Conservation (phyloP, 2,888 invertebrate genomes). For the Xanthia icteritia region DNA sequence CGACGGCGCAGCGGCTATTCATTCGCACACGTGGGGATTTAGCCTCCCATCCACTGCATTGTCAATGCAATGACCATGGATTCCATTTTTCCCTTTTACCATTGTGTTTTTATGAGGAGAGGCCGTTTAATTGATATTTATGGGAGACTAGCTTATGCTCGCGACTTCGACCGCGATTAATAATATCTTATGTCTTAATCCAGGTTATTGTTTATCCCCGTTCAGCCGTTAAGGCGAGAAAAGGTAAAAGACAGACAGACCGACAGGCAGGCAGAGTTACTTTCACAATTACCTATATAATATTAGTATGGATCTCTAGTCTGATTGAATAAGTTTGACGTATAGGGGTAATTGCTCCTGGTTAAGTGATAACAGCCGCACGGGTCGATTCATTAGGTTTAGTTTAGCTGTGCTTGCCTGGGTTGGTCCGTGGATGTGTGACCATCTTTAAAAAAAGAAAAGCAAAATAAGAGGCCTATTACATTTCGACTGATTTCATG, state of each 20-base stretch:
- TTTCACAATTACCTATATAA: not conserved
- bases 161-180: not conserved
- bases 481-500: no score
- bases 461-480: no score
- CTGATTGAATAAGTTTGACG: not conserved
- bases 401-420: no score
- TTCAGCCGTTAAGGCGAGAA: not conserved
- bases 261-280: not conserved
- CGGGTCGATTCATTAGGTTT: no score
- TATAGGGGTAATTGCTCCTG: not conserved
- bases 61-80: slow-evolving; percentile 23
- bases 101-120: slow-evolving; percentile 1
- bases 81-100: not conserved
- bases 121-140: not conserved
- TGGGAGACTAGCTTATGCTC: not conserved
- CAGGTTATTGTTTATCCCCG: not conserved
- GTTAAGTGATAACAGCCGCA: no score
- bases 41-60: slow-evolving; percentile 50
- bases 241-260: not conserved
- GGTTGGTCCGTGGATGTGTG: no score
- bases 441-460: no score
- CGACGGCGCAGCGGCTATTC: slow-evolving; percentile 48
- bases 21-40: slow-evolving; percentile 65
- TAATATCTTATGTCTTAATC: not conserved
- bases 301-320: not conserved